Base-by-base conservation (phyloP, 2,888 invertebrate genomes). In the Cephus runcator region DNA sequence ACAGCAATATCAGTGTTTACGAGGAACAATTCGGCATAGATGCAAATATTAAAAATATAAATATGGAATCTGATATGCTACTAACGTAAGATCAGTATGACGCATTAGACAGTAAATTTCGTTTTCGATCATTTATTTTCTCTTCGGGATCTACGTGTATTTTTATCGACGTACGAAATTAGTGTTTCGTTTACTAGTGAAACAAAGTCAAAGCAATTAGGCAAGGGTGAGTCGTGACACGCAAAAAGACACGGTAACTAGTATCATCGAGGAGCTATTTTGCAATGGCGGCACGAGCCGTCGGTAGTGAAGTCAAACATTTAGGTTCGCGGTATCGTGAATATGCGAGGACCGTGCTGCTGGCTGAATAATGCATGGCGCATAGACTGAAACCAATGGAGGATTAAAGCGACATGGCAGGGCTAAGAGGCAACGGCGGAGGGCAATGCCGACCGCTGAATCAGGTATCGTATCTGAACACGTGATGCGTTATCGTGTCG, bases 311-410 rank as follows among this genome's bases (percentile, higher is more conserved):
- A 84, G 84, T 84, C 81, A 82, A 84, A 84, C 84, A 84, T 84
- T 84, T 84, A 84, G 84, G 81, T 79, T 80, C 80, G 80, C 79
- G 79, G 78, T 73, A 75, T 75, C 80, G 81, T 83, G 84, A 84
- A 84, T 84, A 84, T 84, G 84, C 84, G 83, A 80, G 83, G 80
- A 83, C 83, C 81, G 82, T 82, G 81, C 79, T 76, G 79, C 79
- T 81, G 79, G 71, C 80, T 84, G 84, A 84, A 84, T 84, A 84
- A 84, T 84, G 83, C 84, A 84, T 84, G 81, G 77, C 81, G 81
- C 83, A 81, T 83, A 83, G 81, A 82, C 80, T 77, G 79, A 80
- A 81, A 81, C 84, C 84, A 82, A 82, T 84, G 83, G 84, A 80
- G 84, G 83, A 84, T 84, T 84, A 84, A 84, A 84, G 84, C 84